These are phyloP conservation scores for Orchestia grillus DNA, from an alignment of 1,140 invertebrate species.

Conservation along the genomic window DNA sequence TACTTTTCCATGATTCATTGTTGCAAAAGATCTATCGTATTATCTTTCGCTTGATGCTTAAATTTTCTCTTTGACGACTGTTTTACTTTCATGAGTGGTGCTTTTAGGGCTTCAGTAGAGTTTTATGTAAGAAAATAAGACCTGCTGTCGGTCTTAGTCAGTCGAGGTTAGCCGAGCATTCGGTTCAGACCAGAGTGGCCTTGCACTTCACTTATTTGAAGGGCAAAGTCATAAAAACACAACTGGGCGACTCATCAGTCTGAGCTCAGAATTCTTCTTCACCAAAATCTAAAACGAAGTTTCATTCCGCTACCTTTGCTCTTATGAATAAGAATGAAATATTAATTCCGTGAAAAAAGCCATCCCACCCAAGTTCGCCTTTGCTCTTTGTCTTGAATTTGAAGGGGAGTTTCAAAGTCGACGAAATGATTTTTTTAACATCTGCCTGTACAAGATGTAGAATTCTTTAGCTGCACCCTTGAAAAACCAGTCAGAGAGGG, in stretches of 20 bases:
- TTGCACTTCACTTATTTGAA: slow-evolving; percentile 40
- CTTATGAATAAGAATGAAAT: neutral
- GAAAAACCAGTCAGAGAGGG: neutral
- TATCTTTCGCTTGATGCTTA: neutral
- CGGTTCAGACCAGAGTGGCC: slow-evolving; percentile 14
- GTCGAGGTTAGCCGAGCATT: neutral
- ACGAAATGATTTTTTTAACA: neutral
- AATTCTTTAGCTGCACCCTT: neutral
- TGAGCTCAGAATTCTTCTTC: neutral
- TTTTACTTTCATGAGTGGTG: neutral
- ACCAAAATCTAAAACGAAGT: neutral
- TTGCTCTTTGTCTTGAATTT: neutral
- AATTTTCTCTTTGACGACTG: too few species aligned
- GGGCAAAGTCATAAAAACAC: neutral
- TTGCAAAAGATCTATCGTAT: neutral
- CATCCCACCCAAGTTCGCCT: neutral
- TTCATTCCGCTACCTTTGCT: slow-evolving; percentile 40
- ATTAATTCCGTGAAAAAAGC: neutral
- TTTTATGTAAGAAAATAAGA: neutral
- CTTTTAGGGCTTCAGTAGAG: neutral
- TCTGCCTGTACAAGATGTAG: neutral
- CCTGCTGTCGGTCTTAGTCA: neutral
- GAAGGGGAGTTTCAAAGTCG: neutral
- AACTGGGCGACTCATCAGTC: neutral
- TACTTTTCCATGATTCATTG: neutral